phyloP scores from a whole-genome alignment of 2,113 vertebrate genomes.

The Donacobius atricapilla region DNA sequence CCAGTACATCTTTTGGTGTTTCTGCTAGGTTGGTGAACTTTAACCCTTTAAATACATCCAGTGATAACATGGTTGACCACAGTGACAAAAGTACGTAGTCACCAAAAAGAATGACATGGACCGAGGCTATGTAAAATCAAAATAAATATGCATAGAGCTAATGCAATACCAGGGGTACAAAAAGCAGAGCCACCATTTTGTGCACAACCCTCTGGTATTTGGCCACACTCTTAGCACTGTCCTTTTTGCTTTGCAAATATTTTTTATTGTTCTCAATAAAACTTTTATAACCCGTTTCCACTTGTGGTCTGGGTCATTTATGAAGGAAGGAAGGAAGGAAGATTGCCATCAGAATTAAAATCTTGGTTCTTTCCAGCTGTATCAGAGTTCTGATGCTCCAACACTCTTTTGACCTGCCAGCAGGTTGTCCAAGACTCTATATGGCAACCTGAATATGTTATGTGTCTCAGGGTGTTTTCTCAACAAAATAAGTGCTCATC shows the following conservation, averaged over 20 bases:
- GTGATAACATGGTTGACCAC: too few relatives aligned
- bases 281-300: background rate
- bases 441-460: background rate
- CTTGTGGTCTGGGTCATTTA: background rate
- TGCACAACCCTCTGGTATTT: fast-evolving
- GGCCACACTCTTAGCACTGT: fast-evolving
- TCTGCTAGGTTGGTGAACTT: too few relatives aligned
- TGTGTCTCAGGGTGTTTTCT: background rate
- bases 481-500: background rate
- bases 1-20: too few relatives aligned
- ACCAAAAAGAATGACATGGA: background rate
- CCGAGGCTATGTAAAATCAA: background rate
- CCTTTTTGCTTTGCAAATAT: background rate
- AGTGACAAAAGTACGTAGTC: background rate
- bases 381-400: background rate
- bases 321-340: background rate
- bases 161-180: background rate
- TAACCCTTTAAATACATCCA: too few relatives aligned
- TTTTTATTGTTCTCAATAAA: background rate
- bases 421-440: background rate
- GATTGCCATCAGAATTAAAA: background rate
- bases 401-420: background rate
- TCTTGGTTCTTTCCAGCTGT: background rate
- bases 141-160: background rate
- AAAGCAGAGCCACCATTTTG: background rate